Base-by-base conservation (phyloP, 2,797 vertebrate genomes). In the Sus cebifrons region DNA sequence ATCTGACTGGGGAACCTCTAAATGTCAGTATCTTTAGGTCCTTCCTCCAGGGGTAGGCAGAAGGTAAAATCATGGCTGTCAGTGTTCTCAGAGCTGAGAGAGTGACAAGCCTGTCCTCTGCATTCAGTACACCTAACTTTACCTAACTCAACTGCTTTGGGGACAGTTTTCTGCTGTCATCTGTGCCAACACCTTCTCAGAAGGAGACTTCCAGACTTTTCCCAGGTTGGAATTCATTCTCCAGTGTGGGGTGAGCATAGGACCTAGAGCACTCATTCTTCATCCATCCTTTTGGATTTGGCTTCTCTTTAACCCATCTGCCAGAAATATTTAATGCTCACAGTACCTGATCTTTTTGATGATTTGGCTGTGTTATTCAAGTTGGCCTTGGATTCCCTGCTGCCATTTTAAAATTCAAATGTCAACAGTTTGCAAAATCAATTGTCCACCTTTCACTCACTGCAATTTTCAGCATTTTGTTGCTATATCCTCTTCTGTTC, bases 321-420 rank as follows among this genome's bases (percentile, higher is more conserved):
- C 15, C 0, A 36, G 67, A 85, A 44, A 44, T 25, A 79, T 11
- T 56, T 54, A 23, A 40, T 13, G 13, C 27, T 91, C 36, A 18
- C 17, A 12, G 23, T 44, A 40, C 62, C 15, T 77, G 70, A 58
- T 15, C 2, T 71, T 89, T 93, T 60, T 65, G 79, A 89, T 10
- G 16, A 82, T 52, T 81, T 27, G 49, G 16, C 27, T 60, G 5
- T 60, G 15, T 73, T 81, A 25, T 11, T 86, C 25, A 49, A 21
- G n/a, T 75, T 84, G 13, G 12, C 15, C 18, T 90, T 85, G 36
- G 40, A 71, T 58, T 83, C 85, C 56, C 29, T 25, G 52, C 16
- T 56, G 14, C n/a, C 54, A 65, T 70, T 92, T 96, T 29, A 70
- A 78, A 89, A 79, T 86, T 74, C 36, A 65, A 29, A 62, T 94